A percentile compares a stretch with the other conserved stretches of the same genome.
Conservation (phyloP, 2,888 invertebrate species). For the Acanthoscelides obtectus region DNA sequence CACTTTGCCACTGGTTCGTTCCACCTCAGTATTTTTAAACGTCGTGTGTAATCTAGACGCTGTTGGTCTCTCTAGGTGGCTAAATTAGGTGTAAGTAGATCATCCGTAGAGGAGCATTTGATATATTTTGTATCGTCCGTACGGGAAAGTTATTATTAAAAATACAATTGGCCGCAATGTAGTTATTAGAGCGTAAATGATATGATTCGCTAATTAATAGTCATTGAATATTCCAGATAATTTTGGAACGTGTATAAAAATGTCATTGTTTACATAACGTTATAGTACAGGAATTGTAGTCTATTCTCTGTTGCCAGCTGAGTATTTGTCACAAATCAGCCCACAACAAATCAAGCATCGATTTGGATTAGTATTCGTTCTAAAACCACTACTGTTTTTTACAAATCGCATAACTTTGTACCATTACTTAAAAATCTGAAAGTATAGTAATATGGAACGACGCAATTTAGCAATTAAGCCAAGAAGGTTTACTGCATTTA, state of each 20-base stretch:
- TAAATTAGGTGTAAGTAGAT: background rate
- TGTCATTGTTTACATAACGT: background rate
- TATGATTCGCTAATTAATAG: background rate
- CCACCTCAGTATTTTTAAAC: background rate
- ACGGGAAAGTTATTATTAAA: background rate
- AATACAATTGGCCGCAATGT: background rate
- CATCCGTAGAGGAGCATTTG: background rate
- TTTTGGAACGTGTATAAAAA: background rate
- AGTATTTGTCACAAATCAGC: too few relatives aligned
- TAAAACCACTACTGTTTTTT: too few relatives aligned
- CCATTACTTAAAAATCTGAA: too few relatives aligned
- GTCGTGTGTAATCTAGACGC: background rate
- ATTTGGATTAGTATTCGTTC: too few relatives aligned
- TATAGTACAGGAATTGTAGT: background rate
- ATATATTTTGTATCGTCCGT: too few relatives aligned
- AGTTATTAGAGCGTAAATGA: background rate
- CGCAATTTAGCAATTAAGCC: too few relatives aligned
- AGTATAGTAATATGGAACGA: too few relatives aligned
- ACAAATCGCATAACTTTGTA: too few relatives aligned
- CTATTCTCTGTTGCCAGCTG: too few relatives aligned
- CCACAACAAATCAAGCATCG: too few relatives aligned
- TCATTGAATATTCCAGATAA: background rate
- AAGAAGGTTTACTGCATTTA: too few relatives aligned
- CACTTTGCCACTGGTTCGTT: background rate
- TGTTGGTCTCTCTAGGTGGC: background rate